Evolutionary conservation across 2,888 invertebrate species (phyloP), one percentile per base, ranked within the genome.

Genomic region (Pteria penguin): DNA sequence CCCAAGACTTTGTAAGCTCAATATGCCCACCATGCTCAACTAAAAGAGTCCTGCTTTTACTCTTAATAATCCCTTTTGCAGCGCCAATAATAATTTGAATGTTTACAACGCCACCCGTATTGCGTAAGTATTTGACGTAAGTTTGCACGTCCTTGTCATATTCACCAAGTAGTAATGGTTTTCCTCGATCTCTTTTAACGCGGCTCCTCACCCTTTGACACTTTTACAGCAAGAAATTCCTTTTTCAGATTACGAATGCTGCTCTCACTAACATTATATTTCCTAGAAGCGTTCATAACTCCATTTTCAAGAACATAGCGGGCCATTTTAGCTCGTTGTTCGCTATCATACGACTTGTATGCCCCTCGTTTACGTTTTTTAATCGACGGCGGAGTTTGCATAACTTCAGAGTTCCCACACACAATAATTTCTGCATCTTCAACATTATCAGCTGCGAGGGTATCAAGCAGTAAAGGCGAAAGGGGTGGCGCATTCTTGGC

Each of bases 1-100:
- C 73, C 78, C 72, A 78, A 3, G 72, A 61, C 27, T 75, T 72
- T 0, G 31, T 22, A 1, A 78, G 22, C 0, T 61, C 58, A 31
- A 78, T 31, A 29, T 27, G 61, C 2, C 78, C 78, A 24, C 75
- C 75, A 57, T 36, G 45, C 22, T 72, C 67, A 1, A 29, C 2
- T 1, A 74, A 18, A 32, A 70, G 2, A 14, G 11, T 18, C 26
- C 33, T 29, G 8, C 52, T 24, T 31, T 52, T 67, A 11, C 52
- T 60, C 24, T 29, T 54, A 18, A 62, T 24, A 4, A 61, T 61
- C 2, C 62, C 33, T 1, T 26, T 26, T 14, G 74, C 74, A 52
- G 62, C 62, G 2, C 22, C 67, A 24, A 55, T 68, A 4, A 74
- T 22, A n/a, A 68, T 67, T 1, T 18, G 29, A 8, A 27, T 29